Base-by-base conservation (phyloP, 2,797 vertebrate genomes). In the Enteromius anoplus region DNA sequence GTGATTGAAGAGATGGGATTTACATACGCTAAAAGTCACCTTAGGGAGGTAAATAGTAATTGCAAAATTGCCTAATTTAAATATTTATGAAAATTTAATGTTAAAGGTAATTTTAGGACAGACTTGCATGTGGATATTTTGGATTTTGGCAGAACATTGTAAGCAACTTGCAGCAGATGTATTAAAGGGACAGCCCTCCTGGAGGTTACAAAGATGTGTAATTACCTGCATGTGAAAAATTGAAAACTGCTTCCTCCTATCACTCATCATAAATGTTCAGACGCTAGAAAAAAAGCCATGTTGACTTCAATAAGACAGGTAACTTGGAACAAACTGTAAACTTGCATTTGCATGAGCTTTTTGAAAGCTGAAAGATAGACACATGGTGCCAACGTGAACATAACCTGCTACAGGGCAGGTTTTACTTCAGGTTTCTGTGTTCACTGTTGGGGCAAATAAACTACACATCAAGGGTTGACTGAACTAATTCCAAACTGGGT, bases 371-470 rank as follows among this genome's bases (percentile, higher is more conserved):
- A 51, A 32, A 49, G 45, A 15, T 49, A 26, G 66, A 4, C 23
- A 51, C 47, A 10, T n/a, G 8, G 29, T 4, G 49, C 9, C 47
- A 53, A 14, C 10, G 9, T 23, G 21, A 40, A 58, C 72, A 73
- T 32, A 15, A 5, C 12, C 72, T 34, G 29, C 71, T 34, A 53
- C 26, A 23, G 26, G 11, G 23, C 45, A 49, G 45, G 26, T 51
- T 72, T 72, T 72, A 49, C 15, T 5, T 72, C 69, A 72, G 69
- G 72, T n/a, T 53, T 75, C 49, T 51, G 26, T 34, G 47, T 34
- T 72, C 47, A 72, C 5, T 51, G 19, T 72, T 1, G 29, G 29
- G 15, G 51, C 45, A 47, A 26, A 72, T 21, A 34, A 34, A 51
- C 47, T 51, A 21, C 45, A 17, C 45, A 32, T 71, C 69, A 17